phyloP scores from a whole-genome alignment of 2,113 vertebrate genomes.

The Melanotaenia duboulayi region DNA sequence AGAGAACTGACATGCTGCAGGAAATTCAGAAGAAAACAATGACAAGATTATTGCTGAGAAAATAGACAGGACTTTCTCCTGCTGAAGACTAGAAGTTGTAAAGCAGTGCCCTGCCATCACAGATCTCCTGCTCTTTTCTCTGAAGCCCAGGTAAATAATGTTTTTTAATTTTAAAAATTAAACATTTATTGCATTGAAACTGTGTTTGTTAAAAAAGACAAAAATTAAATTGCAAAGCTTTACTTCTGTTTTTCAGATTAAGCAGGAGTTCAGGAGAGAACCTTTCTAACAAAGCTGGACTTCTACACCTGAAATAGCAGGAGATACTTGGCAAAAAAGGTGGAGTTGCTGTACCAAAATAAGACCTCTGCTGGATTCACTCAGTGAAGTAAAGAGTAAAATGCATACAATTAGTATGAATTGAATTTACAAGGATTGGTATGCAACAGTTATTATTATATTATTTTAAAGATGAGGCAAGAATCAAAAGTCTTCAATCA shows the following conservation, averaged over 20 bases:
- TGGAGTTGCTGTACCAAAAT: neutral
- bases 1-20: neutral
- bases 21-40: constrained; percentile 19
- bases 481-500: too few relatives aligned
- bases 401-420: too few relatives aligned
- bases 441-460: too few relatives aligned
- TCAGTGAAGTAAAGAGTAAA: too few relatives aligned
- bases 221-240: neutral
- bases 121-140: constrained; percentile 16
- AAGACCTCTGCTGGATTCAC: too few relatives aligned
- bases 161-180: neutral
- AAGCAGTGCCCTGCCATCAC: neutral
- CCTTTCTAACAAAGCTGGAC: neutral
- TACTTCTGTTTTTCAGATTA: neutral
- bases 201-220: neutral
- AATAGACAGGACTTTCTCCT: constrained; percentile 4
- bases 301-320: neutral
- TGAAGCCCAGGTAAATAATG: constrained; percentile 2
- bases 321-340: neutral
- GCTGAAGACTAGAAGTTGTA: neutral
- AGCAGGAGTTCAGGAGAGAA: neutral
- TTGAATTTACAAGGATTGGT: too few relatives aligned
- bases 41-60: neutral
- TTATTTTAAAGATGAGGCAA: too few relatives aligned
- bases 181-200: too few relatives aligned